Evolutionary conservation across 2,797 vertebrate species (phyloP).

Genomic region (Pelochelys cantorii): DNA sequence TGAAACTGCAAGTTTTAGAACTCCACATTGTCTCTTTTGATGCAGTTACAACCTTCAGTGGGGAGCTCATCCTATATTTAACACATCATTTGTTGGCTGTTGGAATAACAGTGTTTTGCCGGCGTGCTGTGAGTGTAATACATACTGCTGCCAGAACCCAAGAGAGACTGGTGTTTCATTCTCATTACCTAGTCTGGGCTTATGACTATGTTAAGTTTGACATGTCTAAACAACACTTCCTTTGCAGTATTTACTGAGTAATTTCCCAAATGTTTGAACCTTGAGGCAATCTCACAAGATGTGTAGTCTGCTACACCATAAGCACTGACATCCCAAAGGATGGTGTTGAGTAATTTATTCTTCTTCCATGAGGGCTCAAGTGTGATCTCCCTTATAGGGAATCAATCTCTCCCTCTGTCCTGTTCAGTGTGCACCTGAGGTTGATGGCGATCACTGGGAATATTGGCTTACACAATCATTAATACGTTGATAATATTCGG

Average conservation of each 20-base stretch:
- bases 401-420: background rate
- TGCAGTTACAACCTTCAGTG: background rate
- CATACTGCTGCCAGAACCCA: background rate
- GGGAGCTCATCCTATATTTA: background rate
- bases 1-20: conserved; percentile 3
- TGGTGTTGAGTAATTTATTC: background rate
- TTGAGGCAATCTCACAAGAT: background rate
- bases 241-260: background rate
- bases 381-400: background rate
- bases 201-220: conserved; percentile 14
- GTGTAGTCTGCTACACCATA: background rate
- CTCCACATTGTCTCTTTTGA: conserved; percentile 39
- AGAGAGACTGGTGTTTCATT: conserved; percentile 12
- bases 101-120: background rate
- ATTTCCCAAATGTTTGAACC: background rate
- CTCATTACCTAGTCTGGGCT: background rate
- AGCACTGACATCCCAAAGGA: background rate
- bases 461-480: background rate
- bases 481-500: background rate
- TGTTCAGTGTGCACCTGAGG: background rate
- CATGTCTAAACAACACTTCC: background rate
- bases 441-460: background rate
- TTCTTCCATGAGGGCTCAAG: background rate
- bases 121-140: background rate
- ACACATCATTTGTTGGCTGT: background rate